These are phyloP conservation scores for Neoascia interrupta DNA, from an alignment of 2,888 invertebrate genomes.

Conservation along the genomic window DNA sequence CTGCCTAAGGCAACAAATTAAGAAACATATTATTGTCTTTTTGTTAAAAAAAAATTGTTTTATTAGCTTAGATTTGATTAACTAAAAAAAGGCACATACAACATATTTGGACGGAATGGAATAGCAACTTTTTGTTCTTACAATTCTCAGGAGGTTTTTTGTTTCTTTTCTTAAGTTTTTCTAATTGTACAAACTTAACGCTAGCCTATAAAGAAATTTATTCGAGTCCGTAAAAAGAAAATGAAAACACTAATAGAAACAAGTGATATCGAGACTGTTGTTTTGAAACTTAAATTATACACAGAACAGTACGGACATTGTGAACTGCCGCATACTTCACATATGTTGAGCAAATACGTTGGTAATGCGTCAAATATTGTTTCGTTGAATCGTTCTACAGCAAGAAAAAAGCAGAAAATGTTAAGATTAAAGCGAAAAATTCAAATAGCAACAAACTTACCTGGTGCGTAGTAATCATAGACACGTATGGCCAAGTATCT, in stretches of 20 bases:
- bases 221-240: constrained; percentile 51
- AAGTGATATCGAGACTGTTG: constrained; percentile 75
- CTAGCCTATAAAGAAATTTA: constrained; percentile 30
- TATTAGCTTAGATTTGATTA: constrained; percentile 23
- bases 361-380: constrained; percentile 93
- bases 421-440: not conserved
- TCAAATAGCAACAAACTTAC: constrained; percentile 81
- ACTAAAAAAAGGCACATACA: constrained; percentile 40
- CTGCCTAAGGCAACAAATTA: not conserved
- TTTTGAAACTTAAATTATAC: constrained; percentile 83
- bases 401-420: too few species aligned
- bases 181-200: constrained; percentile 2
- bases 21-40: not conserved
- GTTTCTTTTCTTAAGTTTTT: not conserved
- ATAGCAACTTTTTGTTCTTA: constrained; percentile 9
- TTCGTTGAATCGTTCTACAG: constrained; percentile 95
- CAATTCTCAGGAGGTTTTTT: not conserved
- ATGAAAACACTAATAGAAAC: constrained; percentile 76
- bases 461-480: constrained; percentile 98
- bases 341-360: constrained; percentile 92
- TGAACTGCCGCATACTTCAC: constrained; percentile 96
- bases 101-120: constrained; percentile 36
- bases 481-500: constrained; percentile 92
- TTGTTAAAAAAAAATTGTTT: constrained; percentile 22
- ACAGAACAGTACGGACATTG: constrained; percentile 96